Base-by-base conservation (phyloP, 2,888 invertebrate genomes). In the Aleiodes testaceus region DNA sequence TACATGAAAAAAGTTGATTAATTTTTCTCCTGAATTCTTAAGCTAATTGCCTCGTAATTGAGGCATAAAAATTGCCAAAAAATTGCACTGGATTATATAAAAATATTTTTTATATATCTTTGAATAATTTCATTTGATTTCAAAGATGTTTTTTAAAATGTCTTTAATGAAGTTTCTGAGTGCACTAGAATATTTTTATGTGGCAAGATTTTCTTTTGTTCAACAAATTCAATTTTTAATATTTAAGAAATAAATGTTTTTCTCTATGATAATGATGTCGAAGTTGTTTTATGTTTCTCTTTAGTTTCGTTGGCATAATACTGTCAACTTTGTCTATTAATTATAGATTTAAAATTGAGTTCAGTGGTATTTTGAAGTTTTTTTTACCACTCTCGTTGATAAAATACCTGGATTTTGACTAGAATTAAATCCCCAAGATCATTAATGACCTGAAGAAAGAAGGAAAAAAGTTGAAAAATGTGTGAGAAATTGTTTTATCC, bases 381-480 rank as follows among this genome's bases (percentile, higher is more conserved):
- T 1, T 44, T 47, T 9, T 47, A 47, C 59, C 36, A 59, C 42
- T 12, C 16, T 14, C 36, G 59, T 44, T 47, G 20, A 22, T 22
- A 22, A 22, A 63, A 63, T 63, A 63, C 45, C 44, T 53, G 20
- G 22, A 63, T 45, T n/a, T 63, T 63, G 63, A 63, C 63, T 63
- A 63, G 63, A 63, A 22, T 63, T 45, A 16, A 16, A 59, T 59
- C 12, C 42, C 59, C 36, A 42, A 59, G 18, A 42, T 59, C 9
- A 22, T 45, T 63, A 9, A 16, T 22, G 16, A 44, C 3, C 44
- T 45, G 18, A 18, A 36, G 18, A 14, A 63, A 36, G 20, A 18
- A 22, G 9, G 9, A 3, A 11, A 36, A 36, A 36, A 36, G 9
- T 1, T 36, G 36, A 36, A 36, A 16, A 36, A 2, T 36, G 9